Evolutionary conservation across 2,888 invertebrate genomes (phyloP).

Genomic region (Phragmatobia fuliginosa): DNA sequence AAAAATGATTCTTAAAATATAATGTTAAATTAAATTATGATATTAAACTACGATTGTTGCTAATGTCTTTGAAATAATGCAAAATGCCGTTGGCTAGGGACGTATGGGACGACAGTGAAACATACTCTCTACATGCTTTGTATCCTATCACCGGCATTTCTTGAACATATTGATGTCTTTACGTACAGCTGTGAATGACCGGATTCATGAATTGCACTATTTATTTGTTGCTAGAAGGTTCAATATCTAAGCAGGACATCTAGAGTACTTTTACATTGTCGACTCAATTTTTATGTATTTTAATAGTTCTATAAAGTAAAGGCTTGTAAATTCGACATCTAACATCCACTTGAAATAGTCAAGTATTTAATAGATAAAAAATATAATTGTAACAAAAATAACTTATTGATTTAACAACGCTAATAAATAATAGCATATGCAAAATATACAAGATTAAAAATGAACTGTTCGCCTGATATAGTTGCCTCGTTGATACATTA

Average conservation of each 20-base stretch:
- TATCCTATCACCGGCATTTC: not conserved
- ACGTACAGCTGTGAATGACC: not conserved
- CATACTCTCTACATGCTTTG: not conserved
- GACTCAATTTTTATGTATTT: not conserved
- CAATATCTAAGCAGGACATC: not conserved
- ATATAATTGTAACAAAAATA: constrained; percentile 19
- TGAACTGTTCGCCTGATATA: not conserved
- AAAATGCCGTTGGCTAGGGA: constrained; percentile 8
- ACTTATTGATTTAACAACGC: not conserved
- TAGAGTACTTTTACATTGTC: not conserved
- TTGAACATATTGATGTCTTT: not conserved
- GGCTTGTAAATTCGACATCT: constrained; percentile 9
- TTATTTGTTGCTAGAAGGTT: not conserved
- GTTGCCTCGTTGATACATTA: not conserved
- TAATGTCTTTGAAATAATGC: constrained; percentile 37
- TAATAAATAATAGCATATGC: constrained; percentile 4
- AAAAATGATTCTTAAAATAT: constrained; percentile 11
- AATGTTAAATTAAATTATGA: constrained; percentile 34
- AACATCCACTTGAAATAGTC: constrained; percentile 16
- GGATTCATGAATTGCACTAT: not conserved
- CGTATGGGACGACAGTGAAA: not conserved
- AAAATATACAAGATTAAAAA: not conserved
- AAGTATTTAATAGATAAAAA: constrained; percentile 23
- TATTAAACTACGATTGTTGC: constrained; percentile 23
- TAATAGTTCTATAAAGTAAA: not conserved